phyloP scores from a whole-genome alignment of 2,797 vertebrate species.

The Gymnoscopelus braueri region DNA sequence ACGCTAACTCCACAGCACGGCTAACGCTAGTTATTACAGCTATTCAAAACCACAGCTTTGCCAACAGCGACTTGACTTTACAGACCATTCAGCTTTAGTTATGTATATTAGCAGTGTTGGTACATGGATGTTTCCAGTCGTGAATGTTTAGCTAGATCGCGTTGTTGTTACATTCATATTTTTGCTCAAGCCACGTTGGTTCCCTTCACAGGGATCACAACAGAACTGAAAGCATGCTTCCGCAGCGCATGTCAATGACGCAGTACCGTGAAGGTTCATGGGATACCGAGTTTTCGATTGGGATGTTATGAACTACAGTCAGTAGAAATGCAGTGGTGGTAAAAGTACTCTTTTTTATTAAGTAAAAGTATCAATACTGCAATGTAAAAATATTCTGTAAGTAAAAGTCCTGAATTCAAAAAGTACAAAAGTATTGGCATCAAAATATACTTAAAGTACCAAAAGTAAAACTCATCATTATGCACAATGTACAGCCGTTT shows the following conservation, averaged over 20 bases:
- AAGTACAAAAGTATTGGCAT: too few species aligned
- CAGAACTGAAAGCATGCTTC: slow-evolving; percentile 23
- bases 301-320: not conserved
- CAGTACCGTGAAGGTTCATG: not conserved
- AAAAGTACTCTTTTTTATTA: too few species aligned
- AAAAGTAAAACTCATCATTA: too few species aligned
- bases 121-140: not conserved
- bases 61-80: not conserved
- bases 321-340: too few species aligned
- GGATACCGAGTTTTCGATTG: slow-evolving; percentile 31
- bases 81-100: not conserved
- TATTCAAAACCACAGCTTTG: slow-evolving; percentile 4
- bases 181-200: not conserved
- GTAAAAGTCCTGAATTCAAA: too few species aligned
- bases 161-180: not conserved
- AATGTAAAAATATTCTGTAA: too few species aligned
- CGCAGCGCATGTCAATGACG: slow-evolving; percentile 62
- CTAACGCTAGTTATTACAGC: not conserved
- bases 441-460: too few species aligned
- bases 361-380: too few species aligned
- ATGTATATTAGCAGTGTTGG: not conserved
- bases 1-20: not conserved
- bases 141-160: not conserved
- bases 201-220: slow-evolving; percentile 47
- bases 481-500: too few species aligned